Conservation (phyloP, 1,140 invertebrate genomes). For the Ctenoplectra terminalis region DNA sequence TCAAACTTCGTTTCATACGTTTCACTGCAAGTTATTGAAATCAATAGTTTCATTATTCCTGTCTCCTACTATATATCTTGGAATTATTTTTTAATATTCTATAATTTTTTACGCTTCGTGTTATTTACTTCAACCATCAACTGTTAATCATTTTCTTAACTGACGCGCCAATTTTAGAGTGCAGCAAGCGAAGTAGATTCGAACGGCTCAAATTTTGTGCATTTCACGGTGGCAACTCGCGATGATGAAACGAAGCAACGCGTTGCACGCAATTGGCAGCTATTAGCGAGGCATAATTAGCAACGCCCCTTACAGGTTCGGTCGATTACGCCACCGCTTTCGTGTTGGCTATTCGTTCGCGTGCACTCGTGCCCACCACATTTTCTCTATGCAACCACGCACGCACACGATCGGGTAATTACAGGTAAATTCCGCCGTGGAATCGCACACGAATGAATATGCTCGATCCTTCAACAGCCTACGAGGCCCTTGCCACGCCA, state of each 20-base stretch:
- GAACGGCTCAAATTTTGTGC: neutral
- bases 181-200: neutral
- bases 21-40: too few species aligned
- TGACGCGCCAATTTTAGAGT: neutral
- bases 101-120: neutral
- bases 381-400: constrained; percentile 3
- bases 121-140: too few species aligned
- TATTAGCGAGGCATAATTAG: constrained; percentile 47
- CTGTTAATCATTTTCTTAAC: too few species aligned
- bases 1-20: neutral
- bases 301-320: constrained; percentile 33
- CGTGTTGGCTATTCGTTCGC: constrained; percentile 34
- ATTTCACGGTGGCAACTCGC: neutral
- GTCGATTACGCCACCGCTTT: neutral
- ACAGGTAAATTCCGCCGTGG: constrained; percentile 11
- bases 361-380: constrained; percentile 16
- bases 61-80: neutral
- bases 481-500: neutral
- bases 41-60: neutral
- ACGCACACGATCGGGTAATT: constrained; percentile 30
- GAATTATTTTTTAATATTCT: neutral
- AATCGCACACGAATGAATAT: constrained; percentile 23
- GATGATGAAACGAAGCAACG: neutral
- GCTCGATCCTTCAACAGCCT: neutral
- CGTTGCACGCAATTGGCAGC: constrained; percentile 21